Evolutionary conservation across 1,140 invertebrate species (phyloP).

Genomic region (Drosophila orena): DNA sequence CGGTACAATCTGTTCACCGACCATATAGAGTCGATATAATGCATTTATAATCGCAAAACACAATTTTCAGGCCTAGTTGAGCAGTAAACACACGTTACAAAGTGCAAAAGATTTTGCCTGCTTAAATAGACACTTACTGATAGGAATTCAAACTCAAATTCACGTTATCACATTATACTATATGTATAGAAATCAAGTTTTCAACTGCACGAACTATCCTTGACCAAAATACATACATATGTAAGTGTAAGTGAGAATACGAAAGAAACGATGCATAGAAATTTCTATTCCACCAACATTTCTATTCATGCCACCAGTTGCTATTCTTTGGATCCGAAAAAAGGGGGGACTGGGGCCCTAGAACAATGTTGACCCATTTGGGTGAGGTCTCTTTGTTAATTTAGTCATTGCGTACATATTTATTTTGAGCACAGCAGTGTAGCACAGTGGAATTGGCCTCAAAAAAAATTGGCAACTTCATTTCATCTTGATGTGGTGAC

Average conservation of each 20-base stretch:
- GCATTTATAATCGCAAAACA: slow-evolving; percentile 21
- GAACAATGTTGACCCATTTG: slow-evolving; percentile 36
- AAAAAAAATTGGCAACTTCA: neutral
- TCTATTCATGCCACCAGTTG: slow-evolving; percentile 42
- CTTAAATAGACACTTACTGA: neutral
- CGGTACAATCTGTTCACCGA: slow-evolving; percentile 25
- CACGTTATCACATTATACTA: neutral
- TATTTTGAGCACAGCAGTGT: slow-evolving; percentile 10
- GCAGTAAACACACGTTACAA: slow-evolving; percentile 44
- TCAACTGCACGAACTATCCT: neutral
- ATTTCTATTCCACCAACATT: slow-evolving; percentile 18
- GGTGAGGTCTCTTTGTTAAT: slow-evolving; percentile 48
- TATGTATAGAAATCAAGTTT: no score
- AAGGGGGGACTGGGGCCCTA: slow-evolving; percentile 14
- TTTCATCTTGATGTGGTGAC: neutral
- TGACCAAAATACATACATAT: slow-evolving; percentile 24
- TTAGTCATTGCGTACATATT: slow-evolving; percentile 54
- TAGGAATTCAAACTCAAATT: neutral
- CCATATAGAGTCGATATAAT: slow-evolving; percentile 12
- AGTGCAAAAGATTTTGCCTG: slow-evolving; percentile 11
- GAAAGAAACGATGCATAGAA: neutral
- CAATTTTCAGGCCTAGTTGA: slow-evolving; percentile 56
- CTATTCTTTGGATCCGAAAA: slow-evolving; percentile 5
- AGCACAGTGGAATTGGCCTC: slow-evolving; percentile 1
- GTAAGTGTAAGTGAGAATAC: neutral